Evolutionary conservation across 30 jellyfish, hydroid and myxozoan species (phyloP).

Genomic region (Haliclystus octoradiatus): DNA sequence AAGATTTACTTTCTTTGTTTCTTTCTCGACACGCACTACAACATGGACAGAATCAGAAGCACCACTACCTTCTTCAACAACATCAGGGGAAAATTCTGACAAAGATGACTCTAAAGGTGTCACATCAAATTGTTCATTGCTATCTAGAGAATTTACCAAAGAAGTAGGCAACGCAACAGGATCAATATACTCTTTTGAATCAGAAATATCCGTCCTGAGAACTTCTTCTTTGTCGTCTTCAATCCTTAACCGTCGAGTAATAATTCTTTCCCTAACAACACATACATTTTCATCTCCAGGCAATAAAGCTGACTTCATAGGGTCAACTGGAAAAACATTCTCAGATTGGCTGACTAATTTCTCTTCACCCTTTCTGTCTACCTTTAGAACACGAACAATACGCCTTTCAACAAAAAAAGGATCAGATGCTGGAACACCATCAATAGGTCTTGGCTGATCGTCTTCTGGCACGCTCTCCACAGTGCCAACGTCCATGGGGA

Average conservation of each 20-base stretch:
- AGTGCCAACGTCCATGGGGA: slow-evolving; percentile 3
- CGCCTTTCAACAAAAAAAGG: slow-evolving; percentile 32
- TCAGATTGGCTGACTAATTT: not conserved
- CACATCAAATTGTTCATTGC: not conserved
- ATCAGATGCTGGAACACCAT: not conserved
- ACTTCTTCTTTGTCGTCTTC: not conserved
- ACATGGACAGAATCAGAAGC: not conserved
- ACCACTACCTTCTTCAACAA: not conserved
- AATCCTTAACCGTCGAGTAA: not conserved
- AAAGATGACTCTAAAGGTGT: not conserved
- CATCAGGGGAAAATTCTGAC: not conserved
- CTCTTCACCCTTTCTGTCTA: slow-evolving; percentile 2
- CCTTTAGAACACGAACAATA: slow-evolving; percentile 3
- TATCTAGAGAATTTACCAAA: not conserved
- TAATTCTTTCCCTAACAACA: not conserved
- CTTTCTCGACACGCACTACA: not conserved
- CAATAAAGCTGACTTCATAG: not conserved
- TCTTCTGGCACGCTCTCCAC: not conserved
- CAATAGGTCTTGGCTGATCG: not conserved
- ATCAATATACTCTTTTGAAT: not conserved
- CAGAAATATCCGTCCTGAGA: not conserved
- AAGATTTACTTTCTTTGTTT: not conserved
- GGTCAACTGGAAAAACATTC: not conserved
- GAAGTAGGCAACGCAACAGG: not conserved
- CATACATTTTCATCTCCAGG: not conserved